These are phyloP conservation scores for Urophycis tenuis DNA, from an alignment of 2,797 vertebrate species.

Conservation along the genomic window DNA sequence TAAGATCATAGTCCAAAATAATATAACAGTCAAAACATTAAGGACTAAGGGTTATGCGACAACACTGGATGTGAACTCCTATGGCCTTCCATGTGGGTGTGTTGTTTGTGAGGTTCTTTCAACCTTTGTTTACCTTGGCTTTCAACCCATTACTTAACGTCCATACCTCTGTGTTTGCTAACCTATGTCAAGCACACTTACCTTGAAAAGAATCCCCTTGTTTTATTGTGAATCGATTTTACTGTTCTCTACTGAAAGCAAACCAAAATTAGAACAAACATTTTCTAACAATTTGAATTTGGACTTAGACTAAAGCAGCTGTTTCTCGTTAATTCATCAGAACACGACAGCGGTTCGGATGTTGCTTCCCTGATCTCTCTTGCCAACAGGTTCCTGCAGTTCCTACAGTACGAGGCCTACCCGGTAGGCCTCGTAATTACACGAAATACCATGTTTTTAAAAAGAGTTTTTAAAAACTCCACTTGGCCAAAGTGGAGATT, in stretches of 20 bases:
- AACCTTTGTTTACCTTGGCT: conserved; percentile 30
- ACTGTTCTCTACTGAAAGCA: neutral
- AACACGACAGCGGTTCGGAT: neutral
- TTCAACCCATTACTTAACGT: conserved; percentile 27
- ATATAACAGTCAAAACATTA: neutral
- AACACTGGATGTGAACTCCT: too few species aligned
- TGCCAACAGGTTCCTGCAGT: too few species aligned
- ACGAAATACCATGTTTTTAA: too few species aligned
- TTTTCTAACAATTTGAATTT: neutral
- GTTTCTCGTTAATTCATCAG: neutral
- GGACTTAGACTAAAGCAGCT: neutral
- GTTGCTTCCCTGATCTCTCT: neutral
- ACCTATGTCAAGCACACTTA: neutral
- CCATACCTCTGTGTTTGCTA: conserved; percentile 6
- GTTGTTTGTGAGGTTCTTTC: conserved; percentile 29
- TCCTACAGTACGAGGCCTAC: too few species aligned
- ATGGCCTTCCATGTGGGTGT: too few species aligned
- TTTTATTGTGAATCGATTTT: neutral
- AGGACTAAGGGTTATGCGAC: conserved; percentile 2
- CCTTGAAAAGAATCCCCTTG: neutral
- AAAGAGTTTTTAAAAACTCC: too few species aligned
- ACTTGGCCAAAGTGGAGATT: too few species aligned
- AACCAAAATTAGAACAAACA: neutral
- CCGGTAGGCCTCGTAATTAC: too few species aligned
- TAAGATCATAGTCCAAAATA: too few species aligned